Base-by-base conservation (phyloP, 2,113 vertebrate genomes). In the Phylloscopus trochiloides region DNA sequence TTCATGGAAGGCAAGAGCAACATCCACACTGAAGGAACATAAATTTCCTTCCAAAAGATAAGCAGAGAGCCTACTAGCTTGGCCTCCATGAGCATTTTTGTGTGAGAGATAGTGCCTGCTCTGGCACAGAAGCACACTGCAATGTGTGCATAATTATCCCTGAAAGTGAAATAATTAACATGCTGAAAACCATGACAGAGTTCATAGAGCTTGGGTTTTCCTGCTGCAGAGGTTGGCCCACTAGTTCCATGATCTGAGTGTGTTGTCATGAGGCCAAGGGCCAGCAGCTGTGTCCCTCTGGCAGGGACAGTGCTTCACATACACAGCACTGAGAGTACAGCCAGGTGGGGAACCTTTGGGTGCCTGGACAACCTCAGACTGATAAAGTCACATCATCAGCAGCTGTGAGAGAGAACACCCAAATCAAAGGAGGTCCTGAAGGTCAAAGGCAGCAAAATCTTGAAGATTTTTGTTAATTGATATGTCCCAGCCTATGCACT, bases 31-130 rank as follows among this genome's bases (percentile, higher is more conserved):
- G 34, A 18, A 75, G 72, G 61, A 94, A 57, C 29, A 57, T 52
- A 58, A 90, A 90, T 82, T 96, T 88, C 78, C 52, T 94, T 97
- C 92, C 63, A 71, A 65, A 86, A 87, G 91, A 87, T 58, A 91
- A 85, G 45, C 21, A 47, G 20, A 59, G 57, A 72, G 48, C 61
- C 58, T 16, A 4, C 5, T n/a, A 89, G 28, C 67, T 92, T 86
- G 4, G 12, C 43, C 62, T 67, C 34, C 12, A 15, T 16, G 36
- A 51, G 29, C 25, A 25, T 84, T 96, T 92, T 81, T 51, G 29
- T 74, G 42, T 66, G 42, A 73, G 80, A 92, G 68, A 34, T 6
- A 31, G 16, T 74, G 59, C 59, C 89, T 77, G 68, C 48, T 74
- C 74, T 94, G 90, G 51, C 80, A 77, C 50, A 73, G 72, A 70